Conservation (phyloP, 1,140 invertebrate genomes). For the Lithobius niger region DNA sequence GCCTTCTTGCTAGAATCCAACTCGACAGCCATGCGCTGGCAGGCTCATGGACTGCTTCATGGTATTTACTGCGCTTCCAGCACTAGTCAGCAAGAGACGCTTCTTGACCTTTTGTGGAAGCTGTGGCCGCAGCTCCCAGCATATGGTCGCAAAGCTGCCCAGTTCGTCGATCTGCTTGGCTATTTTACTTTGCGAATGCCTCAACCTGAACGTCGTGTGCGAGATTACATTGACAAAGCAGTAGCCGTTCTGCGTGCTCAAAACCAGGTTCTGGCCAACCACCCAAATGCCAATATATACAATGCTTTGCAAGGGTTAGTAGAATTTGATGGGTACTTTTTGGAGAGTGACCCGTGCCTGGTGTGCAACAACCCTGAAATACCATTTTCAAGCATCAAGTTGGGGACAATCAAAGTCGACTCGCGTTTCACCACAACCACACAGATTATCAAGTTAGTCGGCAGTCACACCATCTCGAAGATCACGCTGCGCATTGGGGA, state of each 20-base stretch:
- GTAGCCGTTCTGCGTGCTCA: conserved; percentile 70
- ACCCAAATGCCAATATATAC: conserved; percentile 89
- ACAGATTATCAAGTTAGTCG: conserved; percentile 90
- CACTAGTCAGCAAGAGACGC: conserved; percentile 53
- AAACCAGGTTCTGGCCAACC: conserved; percentile 71
- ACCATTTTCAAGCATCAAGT: conserved; percentile 76
- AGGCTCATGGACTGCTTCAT: conserved; percentile 77
- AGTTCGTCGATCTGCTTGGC: conserved; percentile 91
- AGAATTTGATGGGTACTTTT: conserved; percentile 88
- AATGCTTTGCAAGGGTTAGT: conserved; percentile 79
- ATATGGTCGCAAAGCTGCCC: conserved; percentile 83
- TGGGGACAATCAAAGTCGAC: conserved; percentile 88
- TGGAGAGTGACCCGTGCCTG: conserved; percentile 92
- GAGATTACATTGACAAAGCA: conserved; percentile 68
- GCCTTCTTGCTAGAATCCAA: conserved; percentile 89
- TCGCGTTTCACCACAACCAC: conserved; percentile 96
- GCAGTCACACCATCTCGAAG: conserved; percentile 87
- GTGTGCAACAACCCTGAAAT: conserved; percentile 97
- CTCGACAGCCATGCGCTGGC: conserved; percentile 82
- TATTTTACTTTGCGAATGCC: conserved; percentile 73
- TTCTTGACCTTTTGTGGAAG: conserved; percentile 74
- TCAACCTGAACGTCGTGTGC: conserved; percentile 37
- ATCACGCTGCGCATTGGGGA: conserved; percentile 87
- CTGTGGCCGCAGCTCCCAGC: conserved; percentile 80
- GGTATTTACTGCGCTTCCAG: conserved; percentile 73